Evolutionary conservation across 2,888 invertebrate species (phyloP), one percentile per base, ranked within the genome.

Genomic region (Ornithoptera alexandrae): DNA sequence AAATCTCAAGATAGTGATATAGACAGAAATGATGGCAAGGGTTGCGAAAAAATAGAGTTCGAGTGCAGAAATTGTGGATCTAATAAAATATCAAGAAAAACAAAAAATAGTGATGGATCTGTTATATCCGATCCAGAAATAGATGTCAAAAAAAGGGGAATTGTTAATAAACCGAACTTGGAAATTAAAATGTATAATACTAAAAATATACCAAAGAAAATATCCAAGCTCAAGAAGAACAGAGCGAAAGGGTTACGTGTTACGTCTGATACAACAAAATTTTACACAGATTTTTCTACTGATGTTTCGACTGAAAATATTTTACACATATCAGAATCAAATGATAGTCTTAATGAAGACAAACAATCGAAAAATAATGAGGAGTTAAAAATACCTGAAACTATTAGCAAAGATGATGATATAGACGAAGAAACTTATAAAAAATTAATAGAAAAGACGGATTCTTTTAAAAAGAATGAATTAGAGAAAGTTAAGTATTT

Each of bases 191-290:
- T 94, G 88, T 95, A 95, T 78, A 95, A 94, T 74, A 93, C 94
- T 60, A 95, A 95, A 90, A 94, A 95, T 18, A 91, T 95, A 83
- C 95, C 95, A 81, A 95, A 95, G 86, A 94, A 95, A 81, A 95
- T 95, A 77, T 93, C 94, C n/a, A 95, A 94, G 81, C 83, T 95
- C 64, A 95, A 95, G 79, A 95, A 95, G 79, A 94, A 94, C 74
- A 93, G 95, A 76, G 93, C 94, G 65, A 94, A 94, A 78, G 90
- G 92, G 12, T 82, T 92, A 39, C 92, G 94, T 53, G 75, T 89
- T 1, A 88, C 86, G 12, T 79, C 87, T 17, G 92, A 93, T 64
- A 93, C 94, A 50, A 93, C 94, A 0, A 94, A 94, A 75, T 96
- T 96, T 81, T 96, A 96, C 77, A 95, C 94, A 12, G 94, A 94